These are phyloP conservation scores for Mastacembelus armatus DNA, from an alignment of 2,797 vertebrate species.

Conservation along the genomic window DNA sequence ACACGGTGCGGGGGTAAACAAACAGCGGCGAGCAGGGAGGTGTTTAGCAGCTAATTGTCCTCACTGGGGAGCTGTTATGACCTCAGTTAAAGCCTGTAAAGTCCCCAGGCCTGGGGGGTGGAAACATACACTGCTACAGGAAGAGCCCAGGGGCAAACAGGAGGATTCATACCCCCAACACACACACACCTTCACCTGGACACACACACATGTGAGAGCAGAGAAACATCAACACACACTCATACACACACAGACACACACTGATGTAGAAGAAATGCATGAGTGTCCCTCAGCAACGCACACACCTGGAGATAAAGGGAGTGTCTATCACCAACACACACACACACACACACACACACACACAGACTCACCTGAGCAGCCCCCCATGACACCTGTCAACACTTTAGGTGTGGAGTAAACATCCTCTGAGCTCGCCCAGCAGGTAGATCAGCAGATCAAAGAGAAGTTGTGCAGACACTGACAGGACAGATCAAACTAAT, in stretches of 20 bases:
- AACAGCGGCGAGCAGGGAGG: conserved; percentile 72
- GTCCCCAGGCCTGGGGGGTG: conserved; percentile 54
- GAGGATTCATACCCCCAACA: conserved; percentile 21
- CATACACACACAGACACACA: conserved; percentile 41
- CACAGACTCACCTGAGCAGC: conserved; percentile 31
- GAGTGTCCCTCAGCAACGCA: conserved; percentile 53
- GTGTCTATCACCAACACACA: conserved; percentile 51
- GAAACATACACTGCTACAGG: conserved; percentile 81
- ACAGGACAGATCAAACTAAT: conserved; percentile 17
- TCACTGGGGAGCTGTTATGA: conserved; percentile 78
- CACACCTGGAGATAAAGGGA: conserved; percentile 70
- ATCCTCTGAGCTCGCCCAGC: conserved; percentile 70
- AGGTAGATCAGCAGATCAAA: conserved; percentile 64
- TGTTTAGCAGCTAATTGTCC: conserved; percentile 82
- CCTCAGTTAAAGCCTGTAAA: conserved; percentile 74
- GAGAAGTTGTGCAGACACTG: background rate
- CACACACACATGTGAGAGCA: conserved; percentile 7
- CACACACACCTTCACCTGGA: conserved; percentile 45
- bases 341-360: conserved; percentile 33
- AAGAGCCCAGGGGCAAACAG: conserved; percentile 80
- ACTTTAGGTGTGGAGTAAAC: conserved; percentile 71
- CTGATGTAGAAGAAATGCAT: conserved; percentile 33
- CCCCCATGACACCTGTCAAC: conserved; percentile 69
- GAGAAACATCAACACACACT: background rate
- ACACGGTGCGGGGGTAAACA: conserved; percentile 68